Evolutionary conservation across 1,140 invertebrate species (phyloP).

Genomic region (Trialeurodes vaporariorum): DNA sequence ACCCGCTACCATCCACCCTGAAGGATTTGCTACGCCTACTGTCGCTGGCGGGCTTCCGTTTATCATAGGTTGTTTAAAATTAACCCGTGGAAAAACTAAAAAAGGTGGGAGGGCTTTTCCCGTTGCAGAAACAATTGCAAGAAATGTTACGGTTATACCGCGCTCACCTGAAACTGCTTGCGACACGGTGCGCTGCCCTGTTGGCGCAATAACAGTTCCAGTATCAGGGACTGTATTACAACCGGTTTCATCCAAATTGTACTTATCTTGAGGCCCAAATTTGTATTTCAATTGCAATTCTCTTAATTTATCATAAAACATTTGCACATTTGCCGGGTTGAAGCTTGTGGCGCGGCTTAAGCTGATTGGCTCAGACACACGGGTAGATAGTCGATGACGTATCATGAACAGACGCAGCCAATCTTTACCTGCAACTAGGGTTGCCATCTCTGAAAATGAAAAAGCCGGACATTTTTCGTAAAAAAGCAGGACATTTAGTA

Average conservation of each 20-base stretch:
- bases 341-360: slow-evolving; percentile 33
- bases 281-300: slow-evolving; percentile 14
- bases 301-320: slow-evolving; percentile 30
- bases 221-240: slow-evolving; percentile 29
- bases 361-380: slow-evolving; percentile 35
- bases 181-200: slow-evolving; percentile 29
- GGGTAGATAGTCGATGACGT: slow-evolving; percentile 30
- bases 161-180: slow-evolving; percentile 30
- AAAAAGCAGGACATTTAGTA: too few species aligned
- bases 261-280: slow-evolving; percentile 23
- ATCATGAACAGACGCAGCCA: slow-evolving; percentile 32
- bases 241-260: slow-evolving; percentile 34
- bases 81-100: slow-evolving; percentile 30
- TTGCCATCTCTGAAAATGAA: too few species aligned
- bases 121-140: slow-evolving; percentile 26
- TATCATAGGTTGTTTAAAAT: not conserved
- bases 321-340: slow-evolving; percentile 30
- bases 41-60: not conserved
- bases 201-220: slow-evolving; percentile 30
- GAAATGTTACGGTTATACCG: slow-evolving; percentile 22
- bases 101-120: slow-evolving; percentile 29
- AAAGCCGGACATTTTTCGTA: too few species aligned
- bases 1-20: slow-evolving; percentile 11
- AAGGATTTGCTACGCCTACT: not conserved
- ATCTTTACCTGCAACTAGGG: slow-evolving; percentile 23